phyloP scores from a whole-genome alignment of 2,113 vertebrate species.

The Entomyzon cyanotis region DNA sequence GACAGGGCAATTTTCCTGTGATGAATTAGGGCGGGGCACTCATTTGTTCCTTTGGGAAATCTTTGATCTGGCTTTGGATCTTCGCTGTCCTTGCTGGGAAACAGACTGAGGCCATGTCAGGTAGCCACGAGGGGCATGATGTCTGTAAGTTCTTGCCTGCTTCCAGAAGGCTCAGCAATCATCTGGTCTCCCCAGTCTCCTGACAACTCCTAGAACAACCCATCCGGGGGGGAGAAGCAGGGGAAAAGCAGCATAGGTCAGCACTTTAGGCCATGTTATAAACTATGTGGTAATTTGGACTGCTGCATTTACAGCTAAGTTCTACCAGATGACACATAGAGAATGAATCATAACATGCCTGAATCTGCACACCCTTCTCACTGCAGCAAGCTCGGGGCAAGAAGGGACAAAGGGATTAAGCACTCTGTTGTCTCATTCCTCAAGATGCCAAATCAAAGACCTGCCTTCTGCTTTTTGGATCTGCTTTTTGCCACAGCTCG shows the following conservation, averaged over 20 bases:
- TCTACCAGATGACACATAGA: constrained; percentile 69
- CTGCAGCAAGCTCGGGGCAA: constrained; percentile 27
- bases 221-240: not conserved
- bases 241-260: not conserved
- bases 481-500: not conserved
- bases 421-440: not conserved
- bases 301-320: constrained; percentile 52
- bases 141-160: not conserved
- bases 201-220: not conserved
- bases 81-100: constrained; percentile 31
- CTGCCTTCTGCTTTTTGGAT: not conserved
- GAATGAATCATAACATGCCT: constrained; percentile 38
- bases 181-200: not conserved
- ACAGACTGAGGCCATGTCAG: not conserved
- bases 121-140: not conserved
- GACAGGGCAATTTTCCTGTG: constrained; percentile 53
- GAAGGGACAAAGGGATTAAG: constrained; percentile 37
- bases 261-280: not conserved
- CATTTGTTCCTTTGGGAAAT: constrained; percentile 15
- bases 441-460: not conserved
- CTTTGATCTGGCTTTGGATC: constrained; percentile 57
- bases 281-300: constrained; percentile 43
- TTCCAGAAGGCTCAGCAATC: not conserved
- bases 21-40: constrained; percentile 56
- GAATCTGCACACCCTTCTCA: constrained; percentile 46